Evolutionary conservation across 2,113 vertebrate species (phyloP).

Genomic region (Tragelaphus imberbis): DNA sequence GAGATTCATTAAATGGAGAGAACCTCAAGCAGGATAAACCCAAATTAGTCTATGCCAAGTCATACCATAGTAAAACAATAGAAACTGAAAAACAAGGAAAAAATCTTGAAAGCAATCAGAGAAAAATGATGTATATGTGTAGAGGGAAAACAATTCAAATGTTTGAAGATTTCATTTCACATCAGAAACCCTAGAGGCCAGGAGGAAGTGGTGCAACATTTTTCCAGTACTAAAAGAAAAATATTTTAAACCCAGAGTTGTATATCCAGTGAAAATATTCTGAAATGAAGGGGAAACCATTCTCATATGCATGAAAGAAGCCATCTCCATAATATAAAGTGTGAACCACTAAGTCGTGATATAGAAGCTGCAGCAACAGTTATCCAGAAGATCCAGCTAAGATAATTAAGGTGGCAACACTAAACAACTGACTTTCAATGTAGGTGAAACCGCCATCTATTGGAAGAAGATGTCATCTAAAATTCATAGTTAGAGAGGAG

Average conservation of each 20-base stretch:
- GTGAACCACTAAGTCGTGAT: background rate
- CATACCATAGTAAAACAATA: background rate
- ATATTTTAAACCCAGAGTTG: background rate
- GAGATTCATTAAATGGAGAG: background rate
- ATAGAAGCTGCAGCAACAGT: background rate
- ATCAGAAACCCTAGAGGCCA: background rate
- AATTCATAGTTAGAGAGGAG: background rate
- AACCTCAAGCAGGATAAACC: background rate
- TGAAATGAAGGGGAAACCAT: background rate
- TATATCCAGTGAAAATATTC: background rate
- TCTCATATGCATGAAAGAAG: background rate
- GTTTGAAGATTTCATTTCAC: background rate
- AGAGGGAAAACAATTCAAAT: background rate
- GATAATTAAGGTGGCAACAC: background rate
- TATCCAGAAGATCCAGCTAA: background rate
- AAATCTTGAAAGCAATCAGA: background rate
- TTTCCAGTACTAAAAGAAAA: background rate
- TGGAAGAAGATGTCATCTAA: background rate
- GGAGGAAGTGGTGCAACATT: background rate
- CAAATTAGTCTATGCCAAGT: background rate
- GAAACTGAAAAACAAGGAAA: background rate
- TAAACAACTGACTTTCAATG: background rate
- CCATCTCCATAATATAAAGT: background rate
- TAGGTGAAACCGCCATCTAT: background rate
- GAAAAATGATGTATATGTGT: background rate